Percentiles rank a stretch among this genome's conserved stretches.
These are phyloP conservation scores for Eueides isabella DNA, from an alignment of 1,140 invertebrate genomes.

Conservation along the genomic window DNA sequence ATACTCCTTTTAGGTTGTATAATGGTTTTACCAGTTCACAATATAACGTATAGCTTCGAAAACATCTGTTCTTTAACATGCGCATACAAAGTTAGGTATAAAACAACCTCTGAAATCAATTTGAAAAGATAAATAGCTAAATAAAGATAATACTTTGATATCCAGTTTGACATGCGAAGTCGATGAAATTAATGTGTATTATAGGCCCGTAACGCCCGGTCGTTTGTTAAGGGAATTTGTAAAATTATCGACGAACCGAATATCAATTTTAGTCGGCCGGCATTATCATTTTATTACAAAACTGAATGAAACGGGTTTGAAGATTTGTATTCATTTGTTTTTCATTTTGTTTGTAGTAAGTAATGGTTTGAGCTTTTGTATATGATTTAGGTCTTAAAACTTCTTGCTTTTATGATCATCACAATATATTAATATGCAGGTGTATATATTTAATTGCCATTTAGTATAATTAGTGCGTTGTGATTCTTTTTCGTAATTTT, in stretches of 20 bases:
- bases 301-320: not conserved
- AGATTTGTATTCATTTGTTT: conserved; percentile 2
- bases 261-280: conserved; percentile 31
- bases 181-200: conserved; percentile 76
- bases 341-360: not conserved
- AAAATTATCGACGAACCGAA: conserved; percentile 62
- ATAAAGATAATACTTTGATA: conserved; percentile 78
- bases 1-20: not conserved
- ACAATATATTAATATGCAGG: not conserved
- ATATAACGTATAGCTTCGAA: not conserved
- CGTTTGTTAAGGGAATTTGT: conserved; percentile 71
- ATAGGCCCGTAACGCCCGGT: conserved; percentile 66
- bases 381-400: not conserved
- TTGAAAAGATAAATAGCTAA: conserved; percentile 57
- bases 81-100: conserved; percentile 21
- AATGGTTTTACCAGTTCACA: not conserved
- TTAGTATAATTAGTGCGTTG: not conserved
- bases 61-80: conserved; percentile 24
- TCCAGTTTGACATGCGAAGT: conserved; percentile 75
- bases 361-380: conserved; percentile 8
- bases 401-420: not conserved
- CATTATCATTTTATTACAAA: conserved; percentile 20
- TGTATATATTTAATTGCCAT: not conserved
- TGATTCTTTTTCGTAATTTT: not conserved
- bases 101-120: conserved; percentile 23